These are phyloP conservation scores for Vombatus ursinus DNA, from an alignment of 2,113 vertebrate species.

Conservation along the genomic window DNA sequence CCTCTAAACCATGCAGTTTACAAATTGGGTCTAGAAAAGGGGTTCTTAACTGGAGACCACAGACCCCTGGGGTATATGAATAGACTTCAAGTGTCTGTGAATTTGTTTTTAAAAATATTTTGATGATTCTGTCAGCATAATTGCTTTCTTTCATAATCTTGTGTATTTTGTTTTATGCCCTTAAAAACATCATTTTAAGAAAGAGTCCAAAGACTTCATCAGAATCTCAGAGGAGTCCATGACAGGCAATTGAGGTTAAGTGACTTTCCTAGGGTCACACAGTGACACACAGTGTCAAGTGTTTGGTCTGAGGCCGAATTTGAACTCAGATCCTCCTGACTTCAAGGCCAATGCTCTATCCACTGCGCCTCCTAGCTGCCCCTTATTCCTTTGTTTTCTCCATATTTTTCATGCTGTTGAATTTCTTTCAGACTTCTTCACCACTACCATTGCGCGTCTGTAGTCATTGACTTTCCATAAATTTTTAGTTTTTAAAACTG, in stretches of 20 bases:
- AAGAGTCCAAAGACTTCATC: neutral
- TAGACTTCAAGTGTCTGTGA: neutral
- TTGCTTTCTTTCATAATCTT: neutral
- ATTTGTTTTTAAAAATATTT: neutral
- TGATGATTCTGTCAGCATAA: neutral
- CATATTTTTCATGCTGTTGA: neutral
- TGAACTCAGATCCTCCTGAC: too few relatives aligned
- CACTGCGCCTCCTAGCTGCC: too few relatives aligned
- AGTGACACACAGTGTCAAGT: too few relatives aligned
- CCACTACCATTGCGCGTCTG: neutral
- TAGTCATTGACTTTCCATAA: slow-evolving; percentile 37
- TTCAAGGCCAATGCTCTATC: too few relatives aligned
- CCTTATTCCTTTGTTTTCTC: slow-evolving; percentile 6
- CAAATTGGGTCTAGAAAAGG: slow-evolving; percentile 37
- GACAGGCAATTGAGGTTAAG: too few relatives aligned
- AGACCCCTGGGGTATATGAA: neutral
- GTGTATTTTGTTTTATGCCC: neutral
- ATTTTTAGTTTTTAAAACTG: slow-evolving; percentile 17
- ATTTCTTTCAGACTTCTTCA: slow-evolving; percentile 29
- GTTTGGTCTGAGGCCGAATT: too few relatives aligned
- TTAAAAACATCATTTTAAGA: neutral
- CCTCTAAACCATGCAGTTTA: slow-evolving; percentile 20
- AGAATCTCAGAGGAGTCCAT: neutral
- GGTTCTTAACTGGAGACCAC: neutral
- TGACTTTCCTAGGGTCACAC: too few relatives aligned